A percentile compares a stretch with the other conserved stretches of the same genome.
These are phyloP conservation scores for Tricholauxania praeusta DNA, from an alignment of 2,888 invertebrate genomes.

Conservation along the genomic window DNA sequence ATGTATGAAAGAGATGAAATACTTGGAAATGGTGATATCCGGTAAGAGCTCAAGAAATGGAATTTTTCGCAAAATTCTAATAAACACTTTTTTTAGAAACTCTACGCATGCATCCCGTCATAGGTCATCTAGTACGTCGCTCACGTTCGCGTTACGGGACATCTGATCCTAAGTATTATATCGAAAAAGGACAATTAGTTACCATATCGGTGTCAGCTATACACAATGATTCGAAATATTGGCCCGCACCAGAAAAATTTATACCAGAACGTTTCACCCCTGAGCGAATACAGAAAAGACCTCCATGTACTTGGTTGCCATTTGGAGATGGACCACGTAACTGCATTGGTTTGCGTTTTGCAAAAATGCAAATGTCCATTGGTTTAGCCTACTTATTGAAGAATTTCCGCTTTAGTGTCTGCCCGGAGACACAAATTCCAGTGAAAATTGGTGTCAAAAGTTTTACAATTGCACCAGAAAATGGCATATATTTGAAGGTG, in stretches of 20 bases:
- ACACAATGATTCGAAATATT: slow-evolving; percentile 72
- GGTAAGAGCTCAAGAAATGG: slow-evolving; percentile 57
- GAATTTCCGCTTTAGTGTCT: slow-evolving; percentile 56
- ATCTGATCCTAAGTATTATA: slow-evolving; percentile 61
- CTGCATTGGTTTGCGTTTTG: slow-evolving; percentile 62
- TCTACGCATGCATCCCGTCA: too few species aligned
- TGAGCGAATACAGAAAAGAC: too few species aligned
- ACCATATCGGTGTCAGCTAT: slow-evolving; percentile 71
- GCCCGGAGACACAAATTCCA: slow-evolving; percentile 53
- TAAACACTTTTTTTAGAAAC: too few species aligned
- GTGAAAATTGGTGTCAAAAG: slow-evolving; percentile 26
- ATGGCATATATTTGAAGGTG: slow-evolving; percentile 43
- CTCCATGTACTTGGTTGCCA: slow-evolving; percentile 51
- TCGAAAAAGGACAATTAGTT: slow-evolving; percentile 70
- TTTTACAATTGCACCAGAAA: slow-evolving; percentile 29
- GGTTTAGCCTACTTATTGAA: slow-evolving; percentile 56
- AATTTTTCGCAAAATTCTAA: too few species aligned
- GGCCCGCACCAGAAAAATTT: slow-evolving; percentile 73
- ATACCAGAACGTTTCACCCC: slow-evolving; percentile 69
- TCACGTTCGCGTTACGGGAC: slow-evolving; percentile 61
- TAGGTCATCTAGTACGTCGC: slow-evolving; percentile 60
- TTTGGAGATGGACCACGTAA: slow-evolving; percentile 64
- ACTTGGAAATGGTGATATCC: slow-evolving; percentile 68
- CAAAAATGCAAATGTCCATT: slow-evolving; percentile 58
- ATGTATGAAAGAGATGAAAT: slow-evolving; percentile 67